Evolutionary conservation across 1,140 invertebrate genomes (phyloP), one percentile per base, ranked within the genome.

Genomic region (Trichomalopsis sarcophagae): DNA sequence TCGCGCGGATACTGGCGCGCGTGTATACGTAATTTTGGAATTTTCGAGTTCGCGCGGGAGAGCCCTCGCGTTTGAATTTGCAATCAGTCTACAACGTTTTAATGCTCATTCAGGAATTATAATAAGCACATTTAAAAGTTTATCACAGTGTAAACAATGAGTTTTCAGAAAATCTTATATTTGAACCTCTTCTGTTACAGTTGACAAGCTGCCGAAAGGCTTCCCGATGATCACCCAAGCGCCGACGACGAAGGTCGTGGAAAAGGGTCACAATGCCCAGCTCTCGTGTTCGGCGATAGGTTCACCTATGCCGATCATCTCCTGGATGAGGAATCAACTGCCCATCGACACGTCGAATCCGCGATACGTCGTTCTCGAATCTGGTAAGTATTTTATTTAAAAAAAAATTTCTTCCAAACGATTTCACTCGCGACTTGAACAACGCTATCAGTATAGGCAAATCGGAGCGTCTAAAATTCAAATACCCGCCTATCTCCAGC

Each of bases 311-410:
- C 98, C 98, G 2, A 96, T 95, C 89, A 97, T 99, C 86, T 95
- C 96, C 77, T 99, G 98, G 98, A 95, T 99, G 80, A 97, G 97
- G 90, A 97, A 99, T 93, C 95, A 96, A 90, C 93, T 98, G 89
- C 98, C 98, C 47, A 92, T 94, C 77, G 95, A 99, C 82, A 95
- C 94, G 76, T 95, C 95, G 82, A 97, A 98, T 93, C 96, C 96
- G 0, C 94, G 98, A 89, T 98, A 98, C 93, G 96, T 95, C 36
- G 94, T 98, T 50, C 94, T 97, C 76, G 96, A 97, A 86, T 94
- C 95, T 88, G 96, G 96, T 97, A 94, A 96, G 95, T 95, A 50
- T 50, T 50, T 36, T 36, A 36, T 36, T 50, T 4, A 0, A 13
- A 14, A 50, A 50, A 50, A 14, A 17, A 6, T 7, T 62, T 4